Conservation (phyloP, 2,113 vertebrate species). For the Lamprotornis superbus region DNA sequence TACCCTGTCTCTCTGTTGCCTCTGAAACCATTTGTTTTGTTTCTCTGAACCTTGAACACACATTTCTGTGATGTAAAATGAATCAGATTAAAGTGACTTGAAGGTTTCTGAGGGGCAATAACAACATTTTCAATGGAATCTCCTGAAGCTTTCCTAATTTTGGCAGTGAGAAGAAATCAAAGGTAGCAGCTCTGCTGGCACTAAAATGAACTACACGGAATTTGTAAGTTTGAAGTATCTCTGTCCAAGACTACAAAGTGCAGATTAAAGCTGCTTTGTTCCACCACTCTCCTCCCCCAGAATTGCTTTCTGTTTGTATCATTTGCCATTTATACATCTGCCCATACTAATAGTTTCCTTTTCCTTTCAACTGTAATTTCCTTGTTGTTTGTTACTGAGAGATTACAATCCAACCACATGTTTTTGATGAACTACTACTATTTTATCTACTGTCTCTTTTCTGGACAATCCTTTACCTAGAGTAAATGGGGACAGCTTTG, state of each 20-base stretch:
- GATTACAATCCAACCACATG: not conserved
- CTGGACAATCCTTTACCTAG: not conserved
- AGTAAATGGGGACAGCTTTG: not conserved
- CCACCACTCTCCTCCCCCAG: not conserved
- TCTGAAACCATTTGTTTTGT: not conserved
- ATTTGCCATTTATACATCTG: not conserved
- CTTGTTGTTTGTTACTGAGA: not conserved
- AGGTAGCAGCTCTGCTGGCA: not conserved
- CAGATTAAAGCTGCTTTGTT: not conserved
- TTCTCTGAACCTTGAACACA: not conserved
- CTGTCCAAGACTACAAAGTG: not conserved
- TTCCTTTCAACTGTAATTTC: not conserved
- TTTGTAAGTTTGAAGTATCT: not conserved
- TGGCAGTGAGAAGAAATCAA: not conserved
- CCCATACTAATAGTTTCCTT: not conserved
- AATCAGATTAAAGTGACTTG: not conserved
- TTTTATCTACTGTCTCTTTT: not conserved
- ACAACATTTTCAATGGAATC: not conserved
- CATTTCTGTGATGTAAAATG: not conserved
- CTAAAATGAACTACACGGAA: not conserved
- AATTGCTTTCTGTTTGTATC: not conserved
- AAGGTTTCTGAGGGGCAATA: not conserved
- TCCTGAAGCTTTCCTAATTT: not conserved
- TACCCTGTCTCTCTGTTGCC: not conserved
- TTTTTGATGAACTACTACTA: not conserved